These are phyloP conservation scores for Thripadectes ignobilis DNA, from an alignment of 2,797 vertebrate species.

Conservation along the genomic window DNA sequence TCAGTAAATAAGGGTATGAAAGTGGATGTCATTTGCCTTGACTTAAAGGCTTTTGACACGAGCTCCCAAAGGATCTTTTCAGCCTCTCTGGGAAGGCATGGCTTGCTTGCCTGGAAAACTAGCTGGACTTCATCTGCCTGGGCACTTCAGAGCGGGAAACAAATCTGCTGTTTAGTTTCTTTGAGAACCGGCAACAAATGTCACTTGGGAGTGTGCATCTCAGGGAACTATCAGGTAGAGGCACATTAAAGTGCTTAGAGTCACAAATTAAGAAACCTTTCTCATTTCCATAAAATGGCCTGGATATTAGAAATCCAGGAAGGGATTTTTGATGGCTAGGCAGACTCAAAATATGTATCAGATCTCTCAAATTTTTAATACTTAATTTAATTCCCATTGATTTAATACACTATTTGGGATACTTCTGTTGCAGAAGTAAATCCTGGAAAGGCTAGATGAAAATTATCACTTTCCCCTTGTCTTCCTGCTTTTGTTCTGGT, in stretches of 20 bases:
- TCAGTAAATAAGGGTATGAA: not conserved
- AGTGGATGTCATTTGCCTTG: not conserved
- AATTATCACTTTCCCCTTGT: not conserved
- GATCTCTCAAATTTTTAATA: not conserved
- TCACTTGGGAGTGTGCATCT: not conserved
- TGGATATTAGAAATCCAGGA: not conserved
- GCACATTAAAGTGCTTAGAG: not conserved
- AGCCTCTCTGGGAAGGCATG: not conserved
- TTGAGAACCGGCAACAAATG: not conserved
- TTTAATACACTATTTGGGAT: not conserved
- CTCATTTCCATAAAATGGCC: not conserved
- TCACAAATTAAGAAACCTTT: not conserved
- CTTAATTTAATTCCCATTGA: not conserved
- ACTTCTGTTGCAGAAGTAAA: not conserved
- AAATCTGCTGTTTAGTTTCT: not conserved
- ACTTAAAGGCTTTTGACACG: not conserved
- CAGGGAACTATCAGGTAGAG: not conserved
- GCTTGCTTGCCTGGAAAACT: not conserved
- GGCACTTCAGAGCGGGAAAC: not conserved
- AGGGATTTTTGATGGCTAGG: not conserved
- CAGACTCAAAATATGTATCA: not conserved
- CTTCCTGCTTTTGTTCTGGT: not conserved
- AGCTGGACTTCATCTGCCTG: not conserved
- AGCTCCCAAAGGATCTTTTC: not conserved
- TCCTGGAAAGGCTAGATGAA: not conserved